Percentiles rank a stretch among this genome's conserved stretches.
phyloP scores from a whole-genome alignment of 1,140 invertebrate genomes.

The Neocloeon triangulifer region DNA sequence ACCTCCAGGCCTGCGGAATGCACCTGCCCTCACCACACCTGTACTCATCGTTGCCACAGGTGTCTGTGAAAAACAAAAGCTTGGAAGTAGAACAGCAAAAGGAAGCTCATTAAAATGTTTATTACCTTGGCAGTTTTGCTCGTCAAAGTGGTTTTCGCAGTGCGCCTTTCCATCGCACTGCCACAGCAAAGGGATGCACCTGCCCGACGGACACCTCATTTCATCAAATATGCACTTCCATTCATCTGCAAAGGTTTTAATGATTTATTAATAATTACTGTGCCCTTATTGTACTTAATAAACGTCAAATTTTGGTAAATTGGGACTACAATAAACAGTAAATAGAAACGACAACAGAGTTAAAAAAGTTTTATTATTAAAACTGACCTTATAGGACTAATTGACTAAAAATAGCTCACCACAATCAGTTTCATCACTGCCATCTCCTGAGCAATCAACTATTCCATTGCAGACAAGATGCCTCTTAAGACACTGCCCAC shows the following conservation, averaged over 20 bases:
- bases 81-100: too few species aligned
- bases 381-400: too few species aligned
- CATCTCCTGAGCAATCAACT: constrained; percentile 40
- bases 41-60: constrained; percentile 29
- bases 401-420: too few species aligned
- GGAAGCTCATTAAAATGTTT: too few species aligned
- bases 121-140: constrained; percentile 25
- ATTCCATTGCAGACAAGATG: constrained; percentile 51
- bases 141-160: constrained; percentile 37
- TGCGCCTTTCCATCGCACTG: constrained; percentile 41
- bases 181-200: constrained; percentile 31
- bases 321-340: too few species aligned
- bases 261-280: neutral
- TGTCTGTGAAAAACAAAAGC: constrained; percentile 12
- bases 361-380: neutral
- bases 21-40: constrained; percentile 28
- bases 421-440: constrained; percentile 43
- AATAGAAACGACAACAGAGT: neutral
- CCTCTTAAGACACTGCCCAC: constrained; percentile 43
- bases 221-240: constrained; percentile 34
- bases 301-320: too few species aligned
- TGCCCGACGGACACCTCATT: constrained; percentile 22
- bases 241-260: constrained; percentile 13
- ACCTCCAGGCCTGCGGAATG: constrained; percentile 28
- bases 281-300: too few species aligned